A percentile compares a stretch with the other conserved stretches of the same genome.
Conservation (phyloP, 2,888 invertebrate genomes). For the Acanthopleura granulata region DNA sequence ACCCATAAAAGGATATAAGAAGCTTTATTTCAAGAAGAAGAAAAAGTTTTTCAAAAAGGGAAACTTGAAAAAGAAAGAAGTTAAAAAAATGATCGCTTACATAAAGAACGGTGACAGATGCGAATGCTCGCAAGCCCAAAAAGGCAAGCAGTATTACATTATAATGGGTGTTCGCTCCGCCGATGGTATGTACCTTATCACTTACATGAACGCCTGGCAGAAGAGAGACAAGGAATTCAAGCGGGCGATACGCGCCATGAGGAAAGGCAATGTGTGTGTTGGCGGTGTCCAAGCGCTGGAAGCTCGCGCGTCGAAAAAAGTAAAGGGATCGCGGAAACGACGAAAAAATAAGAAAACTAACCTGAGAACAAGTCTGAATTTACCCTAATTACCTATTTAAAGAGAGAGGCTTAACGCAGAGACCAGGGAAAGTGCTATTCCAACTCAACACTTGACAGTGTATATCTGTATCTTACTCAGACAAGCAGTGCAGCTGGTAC, state of each 20-base stretch:
- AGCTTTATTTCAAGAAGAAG: constrained; percentile 37
- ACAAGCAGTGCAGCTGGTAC: too few species aligned
- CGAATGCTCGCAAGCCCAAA: constrained; percentile 34
- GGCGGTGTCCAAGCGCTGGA: constrained; percentile 21
- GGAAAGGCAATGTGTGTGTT: constrained; percentile 41
- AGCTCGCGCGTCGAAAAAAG: not conserved
- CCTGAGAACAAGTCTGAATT: not conserved
- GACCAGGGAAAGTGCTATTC: too few species aligned
- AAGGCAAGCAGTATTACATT: constrained; percentile 30
- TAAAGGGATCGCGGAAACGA: not conserved
- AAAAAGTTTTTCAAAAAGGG: constrained; percentile 37
- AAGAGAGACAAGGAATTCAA: constrained; percentile 35
- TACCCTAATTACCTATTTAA: constrained; percentile 9
- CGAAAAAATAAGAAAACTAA: not conserved
- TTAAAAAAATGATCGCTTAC: constrained; percentile 30
- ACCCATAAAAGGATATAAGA: constrained; percentile 24
- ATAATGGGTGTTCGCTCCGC: constrained; percentile 40
- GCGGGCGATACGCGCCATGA: constrained; percentile 38
- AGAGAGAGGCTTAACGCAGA: not conserved
- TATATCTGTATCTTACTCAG: too few species aligned
- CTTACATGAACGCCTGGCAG: constrained; percentile 36
- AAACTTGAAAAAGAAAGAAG: constrained; percentile 29
- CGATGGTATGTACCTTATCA: constrained; percentile 31
- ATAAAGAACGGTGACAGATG: constrained; percentile 36
- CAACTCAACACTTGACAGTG: too few species aligned